Conservation (phyloP, 2,888 invertebrate genomes). For the Labia minor region DNA sequence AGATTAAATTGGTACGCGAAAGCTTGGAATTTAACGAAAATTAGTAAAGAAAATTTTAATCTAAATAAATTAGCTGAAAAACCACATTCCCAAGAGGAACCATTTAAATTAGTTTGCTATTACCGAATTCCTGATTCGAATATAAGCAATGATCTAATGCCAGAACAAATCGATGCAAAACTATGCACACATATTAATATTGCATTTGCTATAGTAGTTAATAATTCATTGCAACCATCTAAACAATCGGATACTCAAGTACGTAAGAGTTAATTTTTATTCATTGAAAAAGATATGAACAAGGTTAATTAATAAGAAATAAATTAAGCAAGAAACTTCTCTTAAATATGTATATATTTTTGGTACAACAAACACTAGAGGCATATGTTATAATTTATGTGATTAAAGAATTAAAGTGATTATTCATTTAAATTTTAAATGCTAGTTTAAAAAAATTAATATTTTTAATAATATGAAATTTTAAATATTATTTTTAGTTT, state of each 20-base stretch:
- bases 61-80: background rate
- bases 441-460: no score
- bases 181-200: conserved; percentile 77
- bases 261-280: conserved; percentile 16
- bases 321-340: no score
- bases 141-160: conserved; percentile 38
- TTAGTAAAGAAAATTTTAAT: background rate
- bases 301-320: no score
- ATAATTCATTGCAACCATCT: conserved; percentile 48
- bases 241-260: conserved; percentile 31
- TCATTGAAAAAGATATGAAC: no score
- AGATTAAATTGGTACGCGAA: background rate
- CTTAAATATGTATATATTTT: no score
- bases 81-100: conserved; percentile 22
- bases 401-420: no score
- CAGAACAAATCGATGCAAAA: conserved; percentile 51
- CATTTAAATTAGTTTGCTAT: conserved; percentile 52
- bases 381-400: no score
- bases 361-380: no score
- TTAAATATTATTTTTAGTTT: no score
- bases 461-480: no score
- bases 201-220: conserved; percentile 55
- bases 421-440: no score
- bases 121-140: conserved; percentile 46
- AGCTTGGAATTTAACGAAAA: background rate